Percentiles rank a stretch among this genome's conserved stretches.
Evolutionary conservation across 1,140 invertebrate species (phyloP).

Genomic region (Papilio dardanus): DNA sequence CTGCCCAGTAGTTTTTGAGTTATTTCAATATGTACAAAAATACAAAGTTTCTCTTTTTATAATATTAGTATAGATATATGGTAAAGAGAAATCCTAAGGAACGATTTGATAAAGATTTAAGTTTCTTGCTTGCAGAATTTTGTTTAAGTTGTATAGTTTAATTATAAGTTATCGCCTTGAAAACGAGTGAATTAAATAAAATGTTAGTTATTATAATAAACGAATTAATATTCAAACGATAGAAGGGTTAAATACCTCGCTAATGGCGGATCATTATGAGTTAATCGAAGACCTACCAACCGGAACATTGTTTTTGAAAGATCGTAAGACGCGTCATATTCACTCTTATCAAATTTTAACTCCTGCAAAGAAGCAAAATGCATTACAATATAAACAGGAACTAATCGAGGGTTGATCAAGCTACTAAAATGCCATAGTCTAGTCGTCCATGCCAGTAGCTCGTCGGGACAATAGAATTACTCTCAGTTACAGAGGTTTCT

Average conservation of each 20-base stretch:
- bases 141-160: no score
- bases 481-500: no score
- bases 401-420: neutral
- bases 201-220: neutral
- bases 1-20: no score
- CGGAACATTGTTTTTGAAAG: constrained; percentile 51
- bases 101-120: no score
- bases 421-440: neutral
- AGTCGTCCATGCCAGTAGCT: no score
- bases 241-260: constrained; percentile 41
- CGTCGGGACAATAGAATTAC: no score
- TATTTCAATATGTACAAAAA: no score
- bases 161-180: neutral
- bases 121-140: no score
- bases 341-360: constrained; percentile 40
- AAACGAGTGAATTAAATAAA: no score
- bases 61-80: no score
- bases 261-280: constrained; percentile 41
- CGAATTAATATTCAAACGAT: neutral
- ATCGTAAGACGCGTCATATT: constrained; percentile 54
- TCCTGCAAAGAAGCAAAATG: constrained; percentile 25
- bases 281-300: constrained; percentile 51
- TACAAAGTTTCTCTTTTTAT: no score
- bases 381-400: constrained; percentile 26
- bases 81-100: no score